Percentiles rank a stretch among this genome's conserved stretches.
These are phyloP conservation scores for Luperina nickerlii DNA, from an alignment of 2,888 invertebrate species.

Conservation along the genomic window DNA sequence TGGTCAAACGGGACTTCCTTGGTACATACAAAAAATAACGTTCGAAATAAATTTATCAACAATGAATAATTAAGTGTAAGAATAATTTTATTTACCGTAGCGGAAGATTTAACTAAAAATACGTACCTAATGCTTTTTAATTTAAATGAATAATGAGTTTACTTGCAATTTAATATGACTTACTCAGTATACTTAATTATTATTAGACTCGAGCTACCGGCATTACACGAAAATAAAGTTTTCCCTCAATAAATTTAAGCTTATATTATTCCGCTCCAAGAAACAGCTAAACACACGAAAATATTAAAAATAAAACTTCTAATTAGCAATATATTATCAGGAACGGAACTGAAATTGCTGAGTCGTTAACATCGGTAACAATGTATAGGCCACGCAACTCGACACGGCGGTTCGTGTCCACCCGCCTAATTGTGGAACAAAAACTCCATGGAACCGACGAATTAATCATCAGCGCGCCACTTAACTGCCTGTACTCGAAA, in stretches of 20 bases:
- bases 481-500: conserved; percentile 79
- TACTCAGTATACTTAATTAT: conserved; percentile 35
- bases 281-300: conserved; percentile 65
- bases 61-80: conserved; percentile 43
- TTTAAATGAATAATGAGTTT: conserved; percentile 27
- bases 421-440: conserved; percentile 86
- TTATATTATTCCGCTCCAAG: conserved; percentile 61
- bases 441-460: conserved; percentile 86
- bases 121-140: conserved; percentile 16
- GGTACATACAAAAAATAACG: conserved; percentile 17
- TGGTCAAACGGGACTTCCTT: neutral
- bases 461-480: conserved; percentile 83
- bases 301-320: conserved; percentile 75
- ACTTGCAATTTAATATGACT: conserved; percentile 12
- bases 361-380: conserved; percentile 81
- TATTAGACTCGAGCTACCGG: conserved; percentile 51
- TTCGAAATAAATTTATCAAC: conserved; percentile 27
- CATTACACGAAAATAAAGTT: conserved; percentile 56
- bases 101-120: conserved; percentile 39
- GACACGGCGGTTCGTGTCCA: conserved; percentile 77
- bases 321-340: conserved; percentile 84
- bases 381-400: conserved; percentile 83
- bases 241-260: conserved; percentile 64
- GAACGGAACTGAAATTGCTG: conserved; percentile 79
- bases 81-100: conserved; percentile 46